Percentiles rank a stretch among this genome's conserved stretches.
Conservation (phyloP, 2,113 vertebrate genomes). For the Strix aluco region DNA sequence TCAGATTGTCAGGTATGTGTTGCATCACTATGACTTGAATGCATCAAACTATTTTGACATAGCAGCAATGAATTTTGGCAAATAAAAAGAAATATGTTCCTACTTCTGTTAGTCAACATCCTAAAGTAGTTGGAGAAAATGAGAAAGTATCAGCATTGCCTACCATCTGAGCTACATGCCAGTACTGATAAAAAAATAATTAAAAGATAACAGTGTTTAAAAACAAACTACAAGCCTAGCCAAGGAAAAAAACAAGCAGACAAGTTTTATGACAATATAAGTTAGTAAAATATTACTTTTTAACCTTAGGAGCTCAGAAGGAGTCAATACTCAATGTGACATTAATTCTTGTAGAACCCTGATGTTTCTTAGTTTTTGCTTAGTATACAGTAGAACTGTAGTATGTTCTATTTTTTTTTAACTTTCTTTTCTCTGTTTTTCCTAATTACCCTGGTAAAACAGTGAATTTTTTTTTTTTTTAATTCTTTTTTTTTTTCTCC, state of each 20-base stretch:
- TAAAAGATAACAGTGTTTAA: background rate
- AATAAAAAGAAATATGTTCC: background rate
- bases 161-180: background rate
- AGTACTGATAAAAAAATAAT: background rate
- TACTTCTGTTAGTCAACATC: background rate
- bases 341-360: background rate
- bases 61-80: background rate
- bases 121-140: background rate
- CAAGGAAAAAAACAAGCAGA: background rate
- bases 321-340: background rate
- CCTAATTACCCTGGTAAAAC: background rate
- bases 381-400: background rate
- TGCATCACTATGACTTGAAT: background rate
- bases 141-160: background rate
- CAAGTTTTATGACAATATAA: background rate
- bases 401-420: background rate
- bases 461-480: no score
- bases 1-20: background rate
- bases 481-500: no score
- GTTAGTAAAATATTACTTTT: background rate
- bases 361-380: background rate
- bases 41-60: background rate
- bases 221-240: background rate
- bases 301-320: background rate
- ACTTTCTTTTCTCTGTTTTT: background rate